Percentiles rank a stretch among this genome's conserved stretches.
Conservation (phyloP, 2,113 vertebrate species). For the Polypterus bichir region DNA sequence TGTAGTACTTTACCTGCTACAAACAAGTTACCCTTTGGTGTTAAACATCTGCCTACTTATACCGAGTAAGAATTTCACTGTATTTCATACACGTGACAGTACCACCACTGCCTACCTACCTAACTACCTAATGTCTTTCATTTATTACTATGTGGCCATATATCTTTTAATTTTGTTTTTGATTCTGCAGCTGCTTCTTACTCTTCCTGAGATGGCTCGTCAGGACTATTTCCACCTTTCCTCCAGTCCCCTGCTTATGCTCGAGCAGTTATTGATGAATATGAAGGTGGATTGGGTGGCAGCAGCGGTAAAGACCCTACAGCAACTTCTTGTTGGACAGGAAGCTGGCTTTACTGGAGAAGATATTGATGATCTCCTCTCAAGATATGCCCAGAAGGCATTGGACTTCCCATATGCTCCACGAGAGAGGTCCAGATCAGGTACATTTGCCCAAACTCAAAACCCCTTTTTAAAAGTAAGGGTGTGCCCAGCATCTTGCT, state of each 20-base stretch:
- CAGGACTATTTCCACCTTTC: slow-evolving; percentile 73
- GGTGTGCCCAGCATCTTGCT: no score
- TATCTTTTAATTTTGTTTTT: not conserved
- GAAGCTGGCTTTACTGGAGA: slow-evolving; percentile 59
- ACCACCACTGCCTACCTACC: no score
- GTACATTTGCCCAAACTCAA: slow-evolving; percentile 32
- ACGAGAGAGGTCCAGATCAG: slow-evolving; percentile 63
- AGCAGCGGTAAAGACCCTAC: slow-evolving; percentile 59
- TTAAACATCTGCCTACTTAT: no score
- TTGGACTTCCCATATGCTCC: slow-evolving; percentile 77
- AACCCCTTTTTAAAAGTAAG: no score
- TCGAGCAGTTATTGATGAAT: slow-evolving; percentile 95
- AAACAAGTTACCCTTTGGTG: no score
- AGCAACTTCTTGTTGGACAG: slow-evolving; percentile 58
- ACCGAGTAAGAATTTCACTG: no score
- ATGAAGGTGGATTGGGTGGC: slow-evolving; percentile 90
- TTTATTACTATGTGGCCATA: not conserved
- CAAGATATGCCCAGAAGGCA: slow-evolving; percentile 74
- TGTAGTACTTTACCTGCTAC: no score
- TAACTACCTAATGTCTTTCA: no score
- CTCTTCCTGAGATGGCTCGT: slow-evolving; percentile 66
- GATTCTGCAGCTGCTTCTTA: slow-evolving; percentile 64
- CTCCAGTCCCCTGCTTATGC: slow-evolving; percentile 77
- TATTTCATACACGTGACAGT: no score
- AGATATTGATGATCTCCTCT: slow-evolving; percentile 70